Conservation (phyloP, 2,797 vertebrate genomes). For the Pangasius krempfi region DNA sequence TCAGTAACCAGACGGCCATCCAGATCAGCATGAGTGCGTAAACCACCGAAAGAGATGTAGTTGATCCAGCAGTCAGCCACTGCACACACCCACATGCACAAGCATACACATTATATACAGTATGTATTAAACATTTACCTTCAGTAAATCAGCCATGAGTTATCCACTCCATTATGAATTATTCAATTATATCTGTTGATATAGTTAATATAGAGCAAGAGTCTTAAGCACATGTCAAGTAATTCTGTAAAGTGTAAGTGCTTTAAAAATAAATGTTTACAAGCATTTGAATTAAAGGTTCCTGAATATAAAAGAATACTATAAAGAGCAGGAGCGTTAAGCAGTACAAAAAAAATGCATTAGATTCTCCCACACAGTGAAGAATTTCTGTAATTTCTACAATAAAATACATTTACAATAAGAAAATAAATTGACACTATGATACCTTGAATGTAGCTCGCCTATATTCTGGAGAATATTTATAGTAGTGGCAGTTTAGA, state of each 20-base stretch:
- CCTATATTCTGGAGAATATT: neutral
- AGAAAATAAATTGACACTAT: neutral
- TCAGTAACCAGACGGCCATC: slow-evolving; percentile 63
- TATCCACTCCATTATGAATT: neutral
- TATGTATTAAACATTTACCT: neutral
- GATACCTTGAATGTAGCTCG: neutral
- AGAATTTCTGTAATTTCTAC: neutral
- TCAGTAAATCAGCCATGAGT: neutral
- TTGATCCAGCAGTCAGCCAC: slow-evolving; percentile 62
- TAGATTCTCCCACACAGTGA: neutral
- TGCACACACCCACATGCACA: slow-evolving; percentile 42
- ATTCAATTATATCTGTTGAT: neutral
- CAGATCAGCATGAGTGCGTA: slow-evolving; percentile 60
- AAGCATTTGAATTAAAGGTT: neutral
- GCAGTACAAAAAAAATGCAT: neutral
- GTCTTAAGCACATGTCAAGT: neutral
- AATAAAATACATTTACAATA: neutral
- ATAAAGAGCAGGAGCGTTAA: neutral
- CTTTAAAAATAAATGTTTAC: neutral
- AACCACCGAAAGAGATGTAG: slow-evolving; percentile 61
- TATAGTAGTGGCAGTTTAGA: neutral
- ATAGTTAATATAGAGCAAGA: neutral
- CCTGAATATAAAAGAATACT: neutral
- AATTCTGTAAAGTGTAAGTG: neutral
- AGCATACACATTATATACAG: neutral